phyloP scores from a whole-genome alignment of 2,113 vertebrate genomes.

The Malurus elegans region DNA sequence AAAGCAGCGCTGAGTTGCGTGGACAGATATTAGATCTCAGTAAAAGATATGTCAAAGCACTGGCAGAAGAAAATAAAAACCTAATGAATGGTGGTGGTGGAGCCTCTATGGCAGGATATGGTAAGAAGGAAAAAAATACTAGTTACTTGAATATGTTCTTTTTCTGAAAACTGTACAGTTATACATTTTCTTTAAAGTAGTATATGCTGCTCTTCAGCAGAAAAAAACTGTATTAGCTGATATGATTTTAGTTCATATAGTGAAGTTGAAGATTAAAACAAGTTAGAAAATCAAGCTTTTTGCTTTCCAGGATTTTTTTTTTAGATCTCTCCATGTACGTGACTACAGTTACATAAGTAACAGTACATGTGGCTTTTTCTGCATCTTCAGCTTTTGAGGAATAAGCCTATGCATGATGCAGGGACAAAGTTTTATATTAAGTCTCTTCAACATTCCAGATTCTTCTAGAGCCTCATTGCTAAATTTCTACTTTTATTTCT shows the following conservation, averaged over 20 bases:
- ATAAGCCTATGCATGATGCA: not conserved
- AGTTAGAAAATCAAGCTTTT: not conserved
- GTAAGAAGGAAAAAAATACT: constrained; percentile 72
- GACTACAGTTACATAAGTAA: not conserved
- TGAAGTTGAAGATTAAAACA: not conserved
- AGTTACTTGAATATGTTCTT: not conserved
- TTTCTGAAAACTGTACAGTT: not conserved
- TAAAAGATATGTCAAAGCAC: constrained; percentile 91
- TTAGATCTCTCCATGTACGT: not conserved
- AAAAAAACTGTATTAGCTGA: not conserved
- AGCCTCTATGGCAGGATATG: constrained; percentile 91
- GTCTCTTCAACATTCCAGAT: not conserved
- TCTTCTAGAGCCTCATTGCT: not conserved
- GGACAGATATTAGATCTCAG: constrained; percentile 96
- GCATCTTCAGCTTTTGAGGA: not conserved
- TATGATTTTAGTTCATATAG: not conserved
- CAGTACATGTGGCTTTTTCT: not conserved
- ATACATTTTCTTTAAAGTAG: not conserved
- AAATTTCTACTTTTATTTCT: not conserved
- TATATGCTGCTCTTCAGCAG: not conserved
- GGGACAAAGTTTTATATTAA: not conserved
- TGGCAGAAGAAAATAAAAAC: constrained; percentile 93
- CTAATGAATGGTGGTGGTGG: constrained; percentile 79
- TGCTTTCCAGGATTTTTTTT: not conserved
- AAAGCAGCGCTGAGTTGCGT: constrained; percentile 90